Conservation (phyloP, 2,888 invertebrate genomes). For the Ophion slaviceki region DNA sequence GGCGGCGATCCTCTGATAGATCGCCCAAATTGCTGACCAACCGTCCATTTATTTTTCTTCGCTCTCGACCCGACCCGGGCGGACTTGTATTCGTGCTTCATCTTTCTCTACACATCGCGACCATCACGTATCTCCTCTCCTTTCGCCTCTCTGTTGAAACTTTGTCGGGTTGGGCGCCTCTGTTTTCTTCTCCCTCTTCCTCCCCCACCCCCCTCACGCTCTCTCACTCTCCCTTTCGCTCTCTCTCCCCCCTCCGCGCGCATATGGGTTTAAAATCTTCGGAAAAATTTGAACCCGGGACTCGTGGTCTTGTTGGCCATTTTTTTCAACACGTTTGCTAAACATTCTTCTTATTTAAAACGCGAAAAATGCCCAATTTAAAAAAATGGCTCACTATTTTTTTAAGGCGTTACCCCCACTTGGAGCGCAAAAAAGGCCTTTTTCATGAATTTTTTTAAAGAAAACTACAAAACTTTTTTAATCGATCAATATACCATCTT, state of each 20-base stretch:
- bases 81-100: slow-evolving; percentile 6
- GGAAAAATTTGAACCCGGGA: slow-evolving; percentile 9
- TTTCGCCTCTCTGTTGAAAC: slow-evolving; percentile 3
- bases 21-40: slow-evolving; percentile 76
- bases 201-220: too few relatives aligned
- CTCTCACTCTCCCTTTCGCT: slow-evolving; percentile 3
- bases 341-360: too few relatives aligned
- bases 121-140: not conserved
- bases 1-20: slow-evolving; percentile 73
- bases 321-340: too few relatives aligned
- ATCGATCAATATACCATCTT: too few relatives aligned
- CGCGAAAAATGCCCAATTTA: too few relatives aligned
- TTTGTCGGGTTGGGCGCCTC: slow-evolving; percentile 35
- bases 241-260: not conserved
- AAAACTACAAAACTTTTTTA: too few relatives aligned
- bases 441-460: too few relatives aligned
- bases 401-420: too few relatives aligned
- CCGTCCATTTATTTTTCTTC: slow-evolving; percentile 77
- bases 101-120: too few relatives aligned
- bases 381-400: too few relatives aligned
- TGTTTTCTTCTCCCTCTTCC: not conserved
- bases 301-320: slow-evolving; percentile 30
- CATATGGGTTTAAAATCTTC: slow-evolving; percentile 25
- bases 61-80: slow-evolving; percentile 60
- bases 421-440: too few relatives aligned